Conservation (phyloP, 2,113 vertebrate genomes). For the Notothenia rossii region DNA sequence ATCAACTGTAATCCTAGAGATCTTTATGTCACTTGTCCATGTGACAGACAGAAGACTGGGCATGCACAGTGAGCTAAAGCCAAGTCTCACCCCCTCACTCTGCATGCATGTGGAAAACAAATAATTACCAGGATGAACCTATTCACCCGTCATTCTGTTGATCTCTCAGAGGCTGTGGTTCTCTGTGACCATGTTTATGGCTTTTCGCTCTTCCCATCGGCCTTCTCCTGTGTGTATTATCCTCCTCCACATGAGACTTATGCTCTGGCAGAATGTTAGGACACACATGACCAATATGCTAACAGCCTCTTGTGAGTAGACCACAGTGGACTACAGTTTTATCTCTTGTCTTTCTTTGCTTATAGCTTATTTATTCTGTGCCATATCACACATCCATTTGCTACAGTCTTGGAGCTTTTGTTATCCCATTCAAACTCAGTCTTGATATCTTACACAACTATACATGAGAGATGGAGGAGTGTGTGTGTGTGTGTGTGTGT, state of each 20-base stretch:
- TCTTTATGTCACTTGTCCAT: not conserved
- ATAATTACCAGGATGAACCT: slow-evolving; percentile 21
- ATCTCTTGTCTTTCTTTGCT: not conserved
- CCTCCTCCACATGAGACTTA: slow-evolving; percentile 30
- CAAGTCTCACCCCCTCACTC: slow-evolving; percentile 2
- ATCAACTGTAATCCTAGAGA: not conserved
- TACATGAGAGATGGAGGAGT: slow-evolving; percentile 1
- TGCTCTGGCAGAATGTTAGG: slow-evolving; percentile 48
- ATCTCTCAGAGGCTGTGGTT: not conserved
- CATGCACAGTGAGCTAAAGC: slow-evolving; percentile 1
- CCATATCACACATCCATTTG: not conserved
- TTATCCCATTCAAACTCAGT: not conserved
- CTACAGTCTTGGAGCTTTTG: not conserved
- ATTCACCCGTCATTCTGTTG: not conserved
- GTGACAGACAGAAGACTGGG: not conserved
- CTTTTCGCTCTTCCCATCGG: slow-evolving; percentile 32
- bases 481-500: slow-evolving; percentile 15
- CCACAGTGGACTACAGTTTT: not conserved
- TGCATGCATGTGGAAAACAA: not conserved
- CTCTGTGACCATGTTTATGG: slow-evolving; percentile 13
- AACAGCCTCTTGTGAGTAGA: slow-evolving; percentile 22
- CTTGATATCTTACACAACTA: not conserved
- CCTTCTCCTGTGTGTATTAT: slow-evolving; percentile 9
- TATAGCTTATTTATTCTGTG: not conserved
- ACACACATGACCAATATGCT: slow-evolving; percentile 38